Conservation (phyloP, 2,113 vertebrate species). For the Saccopteryx leptura region DNA sequence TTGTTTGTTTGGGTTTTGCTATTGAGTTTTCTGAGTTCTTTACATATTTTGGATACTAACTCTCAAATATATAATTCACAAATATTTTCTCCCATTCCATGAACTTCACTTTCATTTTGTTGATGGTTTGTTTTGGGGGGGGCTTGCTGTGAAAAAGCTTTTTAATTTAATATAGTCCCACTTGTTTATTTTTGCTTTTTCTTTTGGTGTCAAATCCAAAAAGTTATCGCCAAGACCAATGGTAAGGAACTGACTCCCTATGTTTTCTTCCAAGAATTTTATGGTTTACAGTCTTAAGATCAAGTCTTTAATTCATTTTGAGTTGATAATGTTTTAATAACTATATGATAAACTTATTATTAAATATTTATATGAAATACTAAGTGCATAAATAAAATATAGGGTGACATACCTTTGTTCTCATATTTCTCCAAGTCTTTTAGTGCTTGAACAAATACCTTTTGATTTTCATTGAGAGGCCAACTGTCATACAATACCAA, state of each 20-base stretch:
- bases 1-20: neutral
- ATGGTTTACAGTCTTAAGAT: neutral
- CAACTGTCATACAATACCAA: slow-evolving; percentile 92
- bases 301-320: neutral
- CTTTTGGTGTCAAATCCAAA: neutral
- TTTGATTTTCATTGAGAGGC: slow-evolving; percentile 90
- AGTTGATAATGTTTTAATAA: slow-evolving; percentile 1
- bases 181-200: neutral
- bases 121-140: neutral
- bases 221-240: neutral
- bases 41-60: neutral
- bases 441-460: slow-evolving; percentile 89
- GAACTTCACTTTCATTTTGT: neutral
- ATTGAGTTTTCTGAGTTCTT: neutral
- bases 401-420: slow-evolving; percentile 89
- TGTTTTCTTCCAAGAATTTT: neutral
- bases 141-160: neutral
- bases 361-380: slow-evolving; percentile 16
- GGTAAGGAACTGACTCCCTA: too few relatives aligned
- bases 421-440: slow-evolving; percentile 91
- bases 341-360: neutral
- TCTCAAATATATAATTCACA: neutral
- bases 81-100: neutral
- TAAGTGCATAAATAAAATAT: neutral
- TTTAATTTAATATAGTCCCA: neutral